Conservation (phyloP, 2,888 invertebrate species). For the Campaea margaritaria region DNA sequence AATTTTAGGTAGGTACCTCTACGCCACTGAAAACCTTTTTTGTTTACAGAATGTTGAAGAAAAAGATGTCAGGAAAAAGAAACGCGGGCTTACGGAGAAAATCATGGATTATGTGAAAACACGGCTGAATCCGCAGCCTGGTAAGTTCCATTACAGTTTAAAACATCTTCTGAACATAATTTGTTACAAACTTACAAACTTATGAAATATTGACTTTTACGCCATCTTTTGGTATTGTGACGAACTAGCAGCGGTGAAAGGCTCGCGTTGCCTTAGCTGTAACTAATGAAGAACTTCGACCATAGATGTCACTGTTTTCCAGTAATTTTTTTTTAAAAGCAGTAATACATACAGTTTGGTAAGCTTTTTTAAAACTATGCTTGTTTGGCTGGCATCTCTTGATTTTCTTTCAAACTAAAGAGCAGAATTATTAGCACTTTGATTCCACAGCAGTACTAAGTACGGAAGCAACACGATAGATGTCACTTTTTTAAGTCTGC, state of each 20-base stretch:
- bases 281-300: not conserved
- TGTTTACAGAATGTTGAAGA: constrained; percentile 52
- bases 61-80: constrained; percentile 49
- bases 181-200: constrained; percentile 1
- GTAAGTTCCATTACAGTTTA: constrained; percentile 48
- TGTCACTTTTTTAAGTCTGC: not conserved
- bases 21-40: not conserved
- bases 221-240: not conserved
- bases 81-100: constrained; percentile 52
- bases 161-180: not conserved
- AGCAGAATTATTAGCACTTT: not conserved
- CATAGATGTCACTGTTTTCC: not conserved
- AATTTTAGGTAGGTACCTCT: too few relatives aligned
- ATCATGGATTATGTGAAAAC: constrained; percentile 58
- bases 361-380: too few relatives aligned
- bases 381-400: not conserved
- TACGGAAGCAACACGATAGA: not conserved
- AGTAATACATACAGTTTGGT: too few relatives aligned
- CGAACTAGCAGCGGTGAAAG: not conserved
- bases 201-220: not conserved
- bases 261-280: not conserved
- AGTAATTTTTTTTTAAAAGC: not conserved
- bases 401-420: not conserved
- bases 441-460: not conserved
- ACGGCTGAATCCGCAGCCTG: constrained; percentile 51